phyloP scores from a whole-genome alignment of 2,888 invertebrate species.

The Meghimatium bilineatum region DNA sequence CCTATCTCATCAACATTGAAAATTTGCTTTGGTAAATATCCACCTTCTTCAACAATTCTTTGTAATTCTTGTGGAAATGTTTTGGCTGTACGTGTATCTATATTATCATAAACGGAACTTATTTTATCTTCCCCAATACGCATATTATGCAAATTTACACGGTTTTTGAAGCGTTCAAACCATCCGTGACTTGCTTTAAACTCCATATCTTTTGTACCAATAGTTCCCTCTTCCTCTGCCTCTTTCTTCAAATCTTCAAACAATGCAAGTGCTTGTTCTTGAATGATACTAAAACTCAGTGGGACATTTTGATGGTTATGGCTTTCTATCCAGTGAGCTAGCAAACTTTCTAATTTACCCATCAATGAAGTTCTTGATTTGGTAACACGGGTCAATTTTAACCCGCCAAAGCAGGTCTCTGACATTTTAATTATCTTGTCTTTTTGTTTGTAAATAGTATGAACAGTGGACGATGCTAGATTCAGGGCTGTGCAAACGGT shows the following conservation, averaged over 20 bases:
- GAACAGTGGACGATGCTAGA: slow-evolving; percentile 24
- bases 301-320: slow-evolving; percentile 13
- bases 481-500: slow-evolving; percentile 5
- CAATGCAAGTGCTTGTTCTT: slow-evolving; percentile 33
- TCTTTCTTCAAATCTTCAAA: slow-evolving; percentile 28
- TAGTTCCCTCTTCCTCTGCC: neutral
- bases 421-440: neutral
- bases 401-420: slow-evolving; percentile 4
- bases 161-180: slow-evolving; percentile 43
- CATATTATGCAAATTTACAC: slow-evolving; percentile 19
- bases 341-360: slow-evolving; percentile 29
- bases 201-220: slow-evolving; percentile 1
- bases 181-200: slow-evolving; percentile 39
- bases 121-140: slow-evolving; percentile 13
- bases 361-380: slow-evolving; percentile 10
- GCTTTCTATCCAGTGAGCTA: slow-evolving; percentile 29
- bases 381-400: neutral
- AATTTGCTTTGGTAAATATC: slow-evolving; percentile 42
- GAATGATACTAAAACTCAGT: slow-evolving; percentile 17
- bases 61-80: slow-evolving; percentile 29
- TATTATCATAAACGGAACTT: slow-evolving; percentile 19
- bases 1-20: slow-evolving; percentile 48
- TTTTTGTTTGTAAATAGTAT: slow-evolving; percentile 15
- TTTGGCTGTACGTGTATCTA: neutral
- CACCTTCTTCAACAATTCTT: slow-evolving; percentile 39